phyloP scores from a whole-genome alignment of 1,140 invertebrate genomes.

The Coptotermes formosanus region DNA sequence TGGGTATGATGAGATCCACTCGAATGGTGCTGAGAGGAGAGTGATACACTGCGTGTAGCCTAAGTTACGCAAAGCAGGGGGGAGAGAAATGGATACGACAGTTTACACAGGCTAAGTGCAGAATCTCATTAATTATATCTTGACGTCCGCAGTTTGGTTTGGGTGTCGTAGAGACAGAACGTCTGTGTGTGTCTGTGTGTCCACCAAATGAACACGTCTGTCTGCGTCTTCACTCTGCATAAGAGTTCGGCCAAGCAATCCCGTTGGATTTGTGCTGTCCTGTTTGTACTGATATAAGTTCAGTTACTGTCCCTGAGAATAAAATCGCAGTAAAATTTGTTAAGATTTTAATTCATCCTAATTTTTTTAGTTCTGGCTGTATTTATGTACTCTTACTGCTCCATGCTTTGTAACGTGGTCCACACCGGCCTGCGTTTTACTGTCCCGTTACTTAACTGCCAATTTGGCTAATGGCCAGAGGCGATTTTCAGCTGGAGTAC shows the following conservation, averaged over 20 bases:
- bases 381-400: too few relatives aligned
- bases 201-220: not conserved
- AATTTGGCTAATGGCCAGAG: too few relatives aligned
- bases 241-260: not conserved
- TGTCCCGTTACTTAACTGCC: too few relatives aligned
- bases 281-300: too few relatives aligned
- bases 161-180: too few relatives aligned
- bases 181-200: not conserved
- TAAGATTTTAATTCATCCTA: too few relatives aligned
- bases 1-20: slow-evolving; percentile 3
- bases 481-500: too few relatives aligned
- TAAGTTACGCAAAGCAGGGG: not conserved
- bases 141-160: slow-evolving; percentile 17
- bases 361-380: too few relatives aligned
- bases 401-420: too few relatives aligned
- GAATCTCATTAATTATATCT: slow-evolving; percentile 27
- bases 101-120: slow-evolving; percentile 26
- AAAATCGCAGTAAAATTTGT: too few relatives aligned
- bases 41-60: not conserved
- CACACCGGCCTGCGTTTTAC: too few relatives aligned
- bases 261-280: not conserved
- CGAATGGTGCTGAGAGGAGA: not conserved
- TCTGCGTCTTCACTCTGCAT: not conserved
- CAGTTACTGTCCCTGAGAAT: too few relatives aligned
- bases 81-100: slow-evolving; percentile 12